A percentile compares a stretch with the other conserved stretches of the same genome.
These are phyloP conservation scores for Acarapis woodi DNA, from an alignment of 1,140 invertebrate genomes.

Conservation along the genomic window DNA sequence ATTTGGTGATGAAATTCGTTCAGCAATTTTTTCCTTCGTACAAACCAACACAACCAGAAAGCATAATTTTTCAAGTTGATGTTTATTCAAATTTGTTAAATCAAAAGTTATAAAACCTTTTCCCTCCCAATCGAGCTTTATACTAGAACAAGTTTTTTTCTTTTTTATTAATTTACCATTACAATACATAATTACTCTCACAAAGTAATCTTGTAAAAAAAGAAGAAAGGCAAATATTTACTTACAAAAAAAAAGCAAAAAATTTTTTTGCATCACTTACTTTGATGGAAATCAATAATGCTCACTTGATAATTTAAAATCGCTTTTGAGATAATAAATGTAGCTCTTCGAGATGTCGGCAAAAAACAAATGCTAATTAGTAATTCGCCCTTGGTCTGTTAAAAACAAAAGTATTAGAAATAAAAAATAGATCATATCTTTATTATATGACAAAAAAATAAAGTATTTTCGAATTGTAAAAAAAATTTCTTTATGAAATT, in stretches of 20 bases:
- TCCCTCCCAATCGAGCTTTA: constrained; percentile 17
- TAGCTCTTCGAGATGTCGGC: constrained; percentile 25
- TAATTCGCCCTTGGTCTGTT: constrained; percentile 20
- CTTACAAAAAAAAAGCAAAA: neutral
- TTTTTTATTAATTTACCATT: constrained; percentile 23
- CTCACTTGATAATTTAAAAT: constrained; percentile 9
- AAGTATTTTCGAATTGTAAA: neutral
- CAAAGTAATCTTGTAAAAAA: constrained; percentile 20
- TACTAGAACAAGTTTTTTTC: constrained; percentile 21
- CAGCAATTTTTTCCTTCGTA: constrained; percentile 5
- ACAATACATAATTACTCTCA: constrained; percentile 22
- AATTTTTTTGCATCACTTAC: neutral
- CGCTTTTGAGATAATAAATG: constrained; percentile 22
- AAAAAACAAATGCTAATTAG: constrained; percentile 24
- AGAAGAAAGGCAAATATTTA: neutral
- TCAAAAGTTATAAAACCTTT: constrained; percentile 26
- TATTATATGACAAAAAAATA: neutral
- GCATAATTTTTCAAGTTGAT: constrained; percentile 19
- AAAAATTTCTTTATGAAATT: constrained; percentile 1
- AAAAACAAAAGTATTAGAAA: neutral
- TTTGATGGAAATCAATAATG: neutral
- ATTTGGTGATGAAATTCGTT: constrained; percentile 14
- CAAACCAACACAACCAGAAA: constrained; percentile 21
- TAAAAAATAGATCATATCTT: neutral
- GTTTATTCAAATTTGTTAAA: constrained; percentile 14